A percentile compares a stretch with the other conserved stretches of the same genome.
Evolutionary conservation across 1,140 invertebrate species (phyloP).

Genomic region (Tenebrio molitor): DNA sequence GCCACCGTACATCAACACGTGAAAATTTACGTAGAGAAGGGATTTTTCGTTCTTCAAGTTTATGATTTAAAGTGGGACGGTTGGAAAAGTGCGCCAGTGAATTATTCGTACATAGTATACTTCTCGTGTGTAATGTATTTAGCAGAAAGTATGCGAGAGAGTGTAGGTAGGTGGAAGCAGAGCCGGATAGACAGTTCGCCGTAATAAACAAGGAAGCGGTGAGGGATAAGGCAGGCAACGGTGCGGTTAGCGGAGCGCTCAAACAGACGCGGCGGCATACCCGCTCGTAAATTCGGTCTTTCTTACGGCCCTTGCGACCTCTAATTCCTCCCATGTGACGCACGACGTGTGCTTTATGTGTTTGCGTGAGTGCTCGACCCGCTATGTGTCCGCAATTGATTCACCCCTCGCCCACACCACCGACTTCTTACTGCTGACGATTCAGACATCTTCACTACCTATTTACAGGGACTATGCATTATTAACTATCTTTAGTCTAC

Average conservation of each 20-base stretch:
- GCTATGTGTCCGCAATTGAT: slow-evolving; percentile 62
- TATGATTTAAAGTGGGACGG: slow-evolving; percentile 30
- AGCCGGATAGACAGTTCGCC: slow-evolving; percentile 48
- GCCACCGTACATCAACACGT: slow-evolving; percentile 27
- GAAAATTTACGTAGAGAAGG: slow-evolving; percentile 13
- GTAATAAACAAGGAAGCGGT: slow-evolving; percentile 52
- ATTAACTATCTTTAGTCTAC: background rate
- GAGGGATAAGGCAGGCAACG: slow-evolving; percentile 47
- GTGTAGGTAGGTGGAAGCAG: slow-evolving; percentile 12
- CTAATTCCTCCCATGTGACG: slow-evolving; percentile 64
- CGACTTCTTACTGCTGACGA: slow-evolving; percentile 8
- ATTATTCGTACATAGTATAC: slow-evolving; percentile 23
- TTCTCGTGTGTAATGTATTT: slow-evolving; percentile 36
- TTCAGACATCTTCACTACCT: slow-evolving; percentile 7
- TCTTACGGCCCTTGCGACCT: slow-evolving; percentile 62
- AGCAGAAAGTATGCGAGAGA: slow-evolving; percentile 19
- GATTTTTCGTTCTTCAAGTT: slow-evolving; percentile 39
- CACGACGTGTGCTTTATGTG: slow-evolving; percentile 63
- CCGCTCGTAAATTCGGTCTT: slow-evolving; percentile 62
- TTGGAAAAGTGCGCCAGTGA: slow-evolving; percentile 25
- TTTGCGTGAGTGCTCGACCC: slow-evolving; percentile 61
- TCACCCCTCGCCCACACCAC: slow-evolving; percentile 45
- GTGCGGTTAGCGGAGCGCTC: slow-evolving; percentile 55
- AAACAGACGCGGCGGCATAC: slow-evolving; percentile 56
- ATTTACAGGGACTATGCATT: slow-evolving; percentile 2